phyloP scores from a whole-genome alignment of 2,113 vertebrate species.

The Rana temporaria region DNA sequence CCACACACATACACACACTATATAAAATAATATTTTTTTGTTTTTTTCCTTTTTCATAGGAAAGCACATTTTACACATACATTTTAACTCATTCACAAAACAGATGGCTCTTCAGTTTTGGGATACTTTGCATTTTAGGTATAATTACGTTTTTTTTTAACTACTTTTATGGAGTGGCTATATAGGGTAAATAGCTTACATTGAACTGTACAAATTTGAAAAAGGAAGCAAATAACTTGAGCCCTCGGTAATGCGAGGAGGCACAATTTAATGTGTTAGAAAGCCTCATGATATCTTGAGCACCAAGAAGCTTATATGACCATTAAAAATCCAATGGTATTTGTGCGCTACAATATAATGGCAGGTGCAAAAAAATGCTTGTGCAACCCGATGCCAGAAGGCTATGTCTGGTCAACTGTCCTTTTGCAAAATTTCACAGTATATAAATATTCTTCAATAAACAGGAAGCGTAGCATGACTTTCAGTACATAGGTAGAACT shows the following conservation, averaged over 20 bases:
- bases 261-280: background rate
- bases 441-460: background rate
- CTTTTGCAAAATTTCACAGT: slow-evolving; percentile 13
- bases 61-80: no score
- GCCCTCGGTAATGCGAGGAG: background rate
- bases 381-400: background rate
- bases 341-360: background rate
- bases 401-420: background rate
- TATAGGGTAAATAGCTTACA: background rate
- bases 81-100: no score
- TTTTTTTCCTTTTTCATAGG: no score
- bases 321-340: background rate
- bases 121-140: background rate
- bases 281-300: background rate
- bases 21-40: no score
- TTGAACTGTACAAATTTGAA: background rate
- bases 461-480: background rate
- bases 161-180: background rate
- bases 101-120: no score
- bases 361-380: background rate
- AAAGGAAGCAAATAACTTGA: background rate
- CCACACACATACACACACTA: no score
- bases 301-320: slow-evolving; percentile 6
- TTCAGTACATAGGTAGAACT: background rate
- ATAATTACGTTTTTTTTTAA: background rate